Percentiles rank a stretch among this genome's conserved stretches.
These are phyloP conservation scores for Achatina immaculata DNA, from an alignment of 1,140 invertebrate species.

Conservation along the genomic window DNA sequence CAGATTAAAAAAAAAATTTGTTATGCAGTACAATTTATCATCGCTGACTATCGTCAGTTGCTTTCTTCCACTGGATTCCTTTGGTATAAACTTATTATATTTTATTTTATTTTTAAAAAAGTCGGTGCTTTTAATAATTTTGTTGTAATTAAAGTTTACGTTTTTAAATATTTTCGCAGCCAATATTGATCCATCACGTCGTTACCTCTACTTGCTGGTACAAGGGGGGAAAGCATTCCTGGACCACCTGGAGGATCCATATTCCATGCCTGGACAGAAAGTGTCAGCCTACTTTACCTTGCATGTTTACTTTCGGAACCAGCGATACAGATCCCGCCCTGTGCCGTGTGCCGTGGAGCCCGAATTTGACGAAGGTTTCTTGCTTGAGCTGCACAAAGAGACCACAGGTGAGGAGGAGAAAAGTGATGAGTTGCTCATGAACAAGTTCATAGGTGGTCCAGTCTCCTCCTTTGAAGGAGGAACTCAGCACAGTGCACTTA, in stretches of 20 bases:
- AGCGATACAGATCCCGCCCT: constrained; percentile 68
- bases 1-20: no score
- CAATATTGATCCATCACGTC: constrained; percentile 66
- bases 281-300: constrained; percentile 64
- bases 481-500: no score
- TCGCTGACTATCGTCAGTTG: no score
- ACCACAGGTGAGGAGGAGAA: constrained; percentile 56
- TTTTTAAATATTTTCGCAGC: constrained; percentile 47
- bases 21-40: no score
- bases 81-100: no score
- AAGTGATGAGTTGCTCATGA: no score
- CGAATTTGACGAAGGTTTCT: constrained; percentile 68
- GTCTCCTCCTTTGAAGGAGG: no score
- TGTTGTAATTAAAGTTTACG: no score
- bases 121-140: no score
- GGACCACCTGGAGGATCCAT: constrained; percentile 64
- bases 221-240: constrained; percentile 67
- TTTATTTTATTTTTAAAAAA: no score
- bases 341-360: constrained; percentile 70
- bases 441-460: no score
- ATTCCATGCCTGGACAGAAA: constrained; percentile 59
- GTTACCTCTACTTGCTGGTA: constrained; percentile 66
- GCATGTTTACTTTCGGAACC: constrained; percentile 68
- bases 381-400: constrained; percentile 70
- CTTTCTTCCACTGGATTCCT: no score